Evolutionary conservation across 1,140 invertebrate species (phyloP), one percentile per base, ranked within the genome.

Genomic region (Manduca sexta): DNA sequence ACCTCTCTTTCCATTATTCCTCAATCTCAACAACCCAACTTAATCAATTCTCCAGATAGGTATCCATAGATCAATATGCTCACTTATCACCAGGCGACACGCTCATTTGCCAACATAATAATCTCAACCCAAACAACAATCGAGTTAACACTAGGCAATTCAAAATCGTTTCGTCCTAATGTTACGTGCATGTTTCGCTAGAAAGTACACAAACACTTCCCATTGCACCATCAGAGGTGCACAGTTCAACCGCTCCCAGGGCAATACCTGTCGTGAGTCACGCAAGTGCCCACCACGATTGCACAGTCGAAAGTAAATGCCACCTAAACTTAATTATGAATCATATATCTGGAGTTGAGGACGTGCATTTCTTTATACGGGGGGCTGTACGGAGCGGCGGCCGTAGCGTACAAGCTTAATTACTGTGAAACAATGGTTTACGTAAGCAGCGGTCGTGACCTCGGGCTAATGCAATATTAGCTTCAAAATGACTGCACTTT

Each of bases 281-380:
- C 43, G 43, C 31, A 45, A 33, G 14, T 45, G 43, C 31, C 31
- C 15, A 21, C 31, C 35, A 14, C 21, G 41, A 43, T 43, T 43
- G 15, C 26, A 15, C 17, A 18, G 10, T n/a, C 12, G 4, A 26
- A 1, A 26, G 21, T 8, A 34, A 43, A 43, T 21, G 41, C 31
- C 31, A 45, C 31, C 43, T 45, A 45, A 45, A 35, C 43, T 45
- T 45, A 45, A 45, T 56, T 56, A 56, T 56, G 48, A 47, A 49
- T 46, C 42, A 48, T 47, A 40, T 43, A 37, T 56, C 58, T 49
- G 21, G 21, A 26, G 21, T 31, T 33, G 11, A 49, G 48, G 45
- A 43, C 54, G 54, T 56, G 49, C 44, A 57, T 49, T 52, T 35
- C 55, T 52, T 41, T 52, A 57, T 52, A 52, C 41, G 21, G 21